phyloP scores from a whole-genome alignment of 2,888 invertebrate species.

The Buathra laborator region DNA sequence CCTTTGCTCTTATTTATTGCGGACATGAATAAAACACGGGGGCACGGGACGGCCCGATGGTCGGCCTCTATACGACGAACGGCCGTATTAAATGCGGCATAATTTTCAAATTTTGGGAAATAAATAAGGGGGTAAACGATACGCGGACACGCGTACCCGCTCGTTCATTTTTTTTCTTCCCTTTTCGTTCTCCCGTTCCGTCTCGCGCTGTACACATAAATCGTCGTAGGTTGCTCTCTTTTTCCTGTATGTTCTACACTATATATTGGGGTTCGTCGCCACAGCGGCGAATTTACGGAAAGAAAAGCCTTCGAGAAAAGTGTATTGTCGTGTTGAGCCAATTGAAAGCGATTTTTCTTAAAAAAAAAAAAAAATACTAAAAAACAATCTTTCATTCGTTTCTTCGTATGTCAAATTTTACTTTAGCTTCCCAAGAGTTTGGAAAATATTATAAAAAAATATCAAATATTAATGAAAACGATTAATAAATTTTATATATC shows the following conservation, averaged over 20 bases:
- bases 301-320: conserved; percentile 35
- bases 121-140: conserved; percentile 84
- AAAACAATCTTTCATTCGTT: conserved; percentile 13
- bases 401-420: conserved; percentile 17
- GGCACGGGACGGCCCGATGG: conserved; percentile 45
- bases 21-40: conserved; percentile 84
- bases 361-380: conserved; percentile 17
- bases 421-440: neutral
- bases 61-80: conserved; percentile 66
- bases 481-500: too few relatives aligned
- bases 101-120: conserved; percentile 84
- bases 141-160: conserved; percentile 79
- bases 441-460: neutral
- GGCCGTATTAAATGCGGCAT: conserved; percentile 83
- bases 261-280: conserved; percentile 22
- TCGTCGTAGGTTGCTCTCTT: conserved; percentile 66
- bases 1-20: conserved; percentile 83
- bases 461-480: neutral
- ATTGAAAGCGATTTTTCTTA: conserved; percentile 29
- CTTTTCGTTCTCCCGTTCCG: conserved; percentile 41
- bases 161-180: conserved; percentile 56
- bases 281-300: conserved; percentile 1
- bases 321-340: conserved; percentile 37
- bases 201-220: conserved; percentile 74
- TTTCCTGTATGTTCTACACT: conserved; percentile 1